Percentiles rank a stretch among this genome's conserved stretches.
These are phyloP conservation scores for Burhinus oedicnemus DNA, from an alignment of 2,113 vertebrate species.

Conservation along the genomic window DNA sequence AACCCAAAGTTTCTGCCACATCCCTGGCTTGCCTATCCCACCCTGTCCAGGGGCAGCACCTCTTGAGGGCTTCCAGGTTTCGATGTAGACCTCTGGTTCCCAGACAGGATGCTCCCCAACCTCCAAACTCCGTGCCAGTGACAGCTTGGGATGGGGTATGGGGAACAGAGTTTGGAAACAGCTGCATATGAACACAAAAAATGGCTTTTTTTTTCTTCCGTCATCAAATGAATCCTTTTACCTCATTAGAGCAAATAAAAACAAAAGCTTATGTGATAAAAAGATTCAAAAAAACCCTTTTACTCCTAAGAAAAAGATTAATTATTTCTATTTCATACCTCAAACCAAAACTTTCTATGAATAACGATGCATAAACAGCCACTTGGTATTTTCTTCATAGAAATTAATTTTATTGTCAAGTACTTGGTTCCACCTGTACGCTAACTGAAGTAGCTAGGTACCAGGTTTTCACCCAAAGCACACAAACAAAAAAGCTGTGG, in stretches of 20 bases:
- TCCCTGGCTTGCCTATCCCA: accelerated
- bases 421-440: accelerated
- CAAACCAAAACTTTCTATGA: neutral
- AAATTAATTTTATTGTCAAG: neutral
- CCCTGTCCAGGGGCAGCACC: neutral
- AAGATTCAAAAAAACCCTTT: neutral
- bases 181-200: neutral
- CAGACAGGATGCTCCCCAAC: neutral
- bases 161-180: neutral
- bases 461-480: neutral
- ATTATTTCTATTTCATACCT: neutral
- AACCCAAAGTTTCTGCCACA: neutral
- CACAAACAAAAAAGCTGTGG: neutral
- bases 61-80: neutral
- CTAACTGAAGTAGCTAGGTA: no score
- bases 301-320: neutral
- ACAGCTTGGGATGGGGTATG: accelerated
- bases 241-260: neutral
- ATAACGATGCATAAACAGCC: neutral
- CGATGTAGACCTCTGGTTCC: no score
- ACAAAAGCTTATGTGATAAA: neutral
- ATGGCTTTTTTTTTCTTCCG: accelerated
- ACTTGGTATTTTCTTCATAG: neutral
- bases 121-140: neutral
- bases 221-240: neutral